Evolutionary conservation across 2,113 vertebrate genomes (phyloP).

Genomic region (Odontesthes bonariensis): DNA sequence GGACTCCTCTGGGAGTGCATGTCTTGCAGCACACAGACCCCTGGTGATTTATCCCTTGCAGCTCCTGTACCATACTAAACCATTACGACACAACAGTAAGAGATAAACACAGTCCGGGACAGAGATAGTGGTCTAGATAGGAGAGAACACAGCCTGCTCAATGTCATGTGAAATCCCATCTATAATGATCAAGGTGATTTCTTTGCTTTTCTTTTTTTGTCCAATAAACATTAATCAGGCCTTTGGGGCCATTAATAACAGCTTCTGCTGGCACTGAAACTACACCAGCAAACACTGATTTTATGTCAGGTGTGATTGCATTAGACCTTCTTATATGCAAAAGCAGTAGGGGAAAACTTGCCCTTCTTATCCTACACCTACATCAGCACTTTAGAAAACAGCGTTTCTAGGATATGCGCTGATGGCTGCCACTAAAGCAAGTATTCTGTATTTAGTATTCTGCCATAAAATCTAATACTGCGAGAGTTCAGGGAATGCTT

Average conservation of each 20-base stretch:
- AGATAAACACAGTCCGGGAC: conserved; percentile 50
- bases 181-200: conserved; percentile 11
- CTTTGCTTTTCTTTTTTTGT: conserved; percentile 11
- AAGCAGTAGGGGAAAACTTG: conserved; percentile 9
- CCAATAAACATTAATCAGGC: conserved; percentile 27
- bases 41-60: conserved; percentile 62
- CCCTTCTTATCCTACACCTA: conserved; percentile 44
- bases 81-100: conserved; percentile 60
- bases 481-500: conserved; percentile 22
- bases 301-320: conserved; percentile 25
- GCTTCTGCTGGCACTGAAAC: conserved; percentile 31
- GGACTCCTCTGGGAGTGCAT: conserved; percentile 48
- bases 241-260: conserved; percentile 45
- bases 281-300: conserved; percentile 32
- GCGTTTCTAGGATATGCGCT: conserved; percentile 28
- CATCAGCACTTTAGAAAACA: conserved; percentile 44
- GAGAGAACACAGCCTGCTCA: conserved; percentile 15
- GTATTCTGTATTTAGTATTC: conserved; percentile 2
- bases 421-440: conserved; percentile 33
- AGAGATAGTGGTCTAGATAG: conserved; percentile 25
- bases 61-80: conserved; percentile 43
- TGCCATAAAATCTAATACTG: conserved; percentile 17
- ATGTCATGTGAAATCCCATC: conserved; percentile 16
- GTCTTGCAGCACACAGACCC: conserved; percentile 48
- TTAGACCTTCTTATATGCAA: conserved; percentile 28